Evolutionary conservation across 1,140 invertebrate species (phyloP).

Genomic region (Platyscapa corneri): DNA sequence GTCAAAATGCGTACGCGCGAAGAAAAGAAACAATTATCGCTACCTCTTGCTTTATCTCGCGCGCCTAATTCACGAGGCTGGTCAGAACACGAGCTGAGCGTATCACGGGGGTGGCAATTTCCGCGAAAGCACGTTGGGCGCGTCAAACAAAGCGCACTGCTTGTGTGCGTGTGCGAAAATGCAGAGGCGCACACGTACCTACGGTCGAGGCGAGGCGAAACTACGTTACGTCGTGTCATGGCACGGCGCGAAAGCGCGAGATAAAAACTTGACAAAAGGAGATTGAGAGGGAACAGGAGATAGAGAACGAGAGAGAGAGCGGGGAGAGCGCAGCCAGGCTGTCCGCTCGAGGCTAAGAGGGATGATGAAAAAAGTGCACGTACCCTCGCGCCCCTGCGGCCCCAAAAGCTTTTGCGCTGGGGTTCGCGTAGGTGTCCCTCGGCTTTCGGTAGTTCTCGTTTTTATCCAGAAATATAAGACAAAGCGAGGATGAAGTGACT

Average conservation of each 20-base stretch:
- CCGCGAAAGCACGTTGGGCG: neutral
- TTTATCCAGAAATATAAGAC: slow-evolving; percentile 28
- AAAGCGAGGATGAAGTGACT: slow-evolving; percentile 21
- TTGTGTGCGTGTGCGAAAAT: slow-evolving; percentile 21
- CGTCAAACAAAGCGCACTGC: neutral
- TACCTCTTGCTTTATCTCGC: neutral
- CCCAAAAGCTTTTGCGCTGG: slow-evolving; percentile 54
- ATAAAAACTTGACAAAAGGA: slow-evolving; percentile 63
- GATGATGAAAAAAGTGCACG: slow-evolving; percentile 55
- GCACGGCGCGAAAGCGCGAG: slow-evolving; percentile 49
- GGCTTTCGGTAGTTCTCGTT: neutral
- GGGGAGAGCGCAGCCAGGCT: no score
- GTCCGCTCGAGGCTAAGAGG: slow-evolving; percentile 37
- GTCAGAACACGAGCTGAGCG: neutral
- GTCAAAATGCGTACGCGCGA: neutral
- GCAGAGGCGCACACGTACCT: slow-evolving; percentile 57
- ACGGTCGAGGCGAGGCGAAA: no score
- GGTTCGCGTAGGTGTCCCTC: neutral
- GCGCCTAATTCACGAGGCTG: neutral
- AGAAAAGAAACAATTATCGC: neutral
- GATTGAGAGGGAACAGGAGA: neutral
- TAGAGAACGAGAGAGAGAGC: neutral
- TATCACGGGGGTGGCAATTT: neutral
- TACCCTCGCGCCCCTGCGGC: slow-evolving; percentile 10
- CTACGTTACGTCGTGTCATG: no score